Base-by-base conservation (phyloP, 2,888 invertebrate genomes). In the Idaea aversata region DNA sequence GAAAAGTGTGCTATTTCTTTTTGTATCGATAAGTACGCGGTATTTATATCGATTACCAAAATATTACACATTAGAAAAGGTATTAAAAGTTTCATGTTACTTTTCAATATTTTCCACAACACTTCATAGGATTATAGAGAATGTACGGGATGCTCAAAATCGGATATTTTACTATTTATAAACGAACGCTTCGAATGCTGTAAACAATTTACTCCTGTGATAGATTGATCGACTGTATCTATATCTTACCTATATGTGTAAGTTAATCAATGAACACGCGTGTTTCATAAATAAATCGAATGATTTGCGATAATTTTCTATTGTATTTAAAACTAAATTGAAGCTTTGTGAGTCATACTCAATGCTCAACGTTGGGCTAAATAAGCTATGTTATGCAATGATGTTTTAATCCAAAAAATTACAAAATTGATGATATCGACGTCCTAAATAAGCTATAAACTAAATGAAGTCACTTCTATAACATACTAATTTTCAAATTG, bases 111-210 rank as follows among this genome's bases (percentile, higher is more conserved):
- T 10, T 13, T 47, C 47, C 5, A 13, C 47, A 47, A 13, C 47
- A 13, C 4, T 13, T 47, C 47, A 6, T 47, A 7, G 13, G 47
- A 47, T 47, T 47, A n/a, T n/a, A 10, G 7, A 10, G 47, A 47
- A 47, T 47, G 47, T 47, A 47, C 13, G 47, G 10, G 47, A 47
- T 47, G 47, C 47, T 47, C 47, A 47, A 47, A 47, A 47, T 47
- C 47, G 47, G 47, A 47, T 47, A 47, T 47, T 47, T 47, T 47
- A 47, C 47, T 47, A 47, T 47, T 47, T 47, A 47, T 47, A 47
- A 47, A 5, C 47, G 7, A 13, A 47, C 47, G 47, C 47, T 47
- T 47, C 13, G 47, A 47, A 47, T 47, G 7, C 47, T 5, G 47
- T 47, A 47, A 47, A 47, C 47, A 47, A 47, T 47, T 47, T 47